These are phyloP conservation scores for Stomatorhinus walkeri DNA, from an alignment of 2,797 vertebrate genomes.

Conservation along the genomic window DNA sequence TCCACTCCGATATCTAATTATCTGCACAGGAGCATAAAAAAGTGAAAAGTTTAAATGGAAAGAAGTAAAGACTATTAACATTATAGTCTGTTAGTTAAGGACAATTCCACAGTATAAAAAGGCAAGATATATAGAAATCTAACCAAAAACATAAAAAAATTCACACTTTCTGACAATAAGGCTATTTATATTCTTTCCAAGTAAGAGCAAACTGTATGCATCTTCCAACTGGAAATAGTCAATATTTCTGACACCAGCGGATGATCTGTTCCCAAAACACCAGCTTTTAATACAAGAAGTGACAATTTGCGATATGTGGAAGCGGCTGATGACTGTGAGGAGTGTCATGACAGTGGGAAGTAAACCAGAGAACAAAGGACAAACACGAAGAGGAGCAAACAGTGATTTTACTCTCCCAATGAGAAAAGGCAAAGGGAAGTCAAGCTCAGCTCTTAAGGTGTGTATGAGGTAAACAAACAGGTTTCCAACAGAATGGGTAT, in stretches of 20 bases:
- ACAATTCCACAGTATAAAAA: neutral
- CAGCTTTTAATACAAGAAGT: neutral
- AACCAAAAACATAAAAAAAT: neutral
- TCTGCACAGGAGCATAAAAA: neutral
- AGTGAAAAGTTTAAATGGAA: neutral
- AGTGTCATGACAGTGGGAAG: neutral
- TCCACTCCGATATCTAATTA: neutral
- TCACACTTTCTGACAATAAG: neutral
- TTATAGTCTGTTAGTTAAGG: neutral
- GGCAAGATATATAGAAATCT: neutral
- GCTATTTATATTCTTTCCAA: neutral
- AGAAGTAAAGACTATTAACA: neutral
- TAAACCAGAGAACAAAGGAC: neutral
- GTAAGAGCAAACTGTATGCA: neutral
- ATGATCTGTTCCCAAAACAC: neutral
- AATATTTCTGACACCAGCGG: neutral
- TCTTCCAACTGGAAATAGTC: neutral
- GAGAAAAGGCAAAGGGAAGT: constrained; percentile 50
- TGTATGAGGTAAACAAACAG: neutral
- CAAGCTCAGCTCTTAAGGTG: constrained; percentile 21
- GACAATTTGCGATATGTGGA: neutral
- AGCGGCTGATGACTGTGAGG: neutral
- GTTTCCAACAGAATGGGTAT: neutral
- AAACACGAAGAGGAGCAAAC: constrained; percentile 19
- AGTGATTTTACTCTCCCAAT: constrained; percentile 39